Evolutionary conservation across 1,140 invertebrate genomes (phyloP).

Genomic region (Ceratitis capitata): DNA sequence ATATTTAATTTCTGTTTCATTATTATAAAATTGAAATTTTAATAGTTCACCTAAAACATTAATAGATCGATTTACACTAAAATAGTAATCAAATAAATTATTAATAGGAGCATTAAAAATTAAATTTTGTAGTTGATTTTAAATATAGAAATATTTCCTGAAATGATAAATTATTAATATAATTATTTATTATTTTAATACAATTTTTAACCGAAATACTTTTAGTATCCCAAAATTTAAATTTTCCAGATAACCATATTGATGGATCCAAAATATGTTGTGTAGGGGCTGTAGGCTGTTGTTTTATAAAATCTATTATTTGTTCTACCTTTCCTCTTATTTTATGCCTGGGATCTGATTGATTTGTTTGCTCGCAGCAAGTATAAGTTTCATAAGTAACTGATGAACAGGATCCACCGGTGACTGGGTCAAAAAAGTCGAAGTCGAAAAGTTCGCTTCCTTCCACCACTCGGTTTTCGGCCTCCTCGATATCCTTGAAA

Average conservation of each 20-base stretch:
- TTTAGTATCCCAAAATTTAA: background rate
- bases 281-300: background rate
- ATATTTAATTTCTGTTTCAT: background rate
- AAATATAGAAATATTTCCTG: background rate
- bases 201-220: background rate
- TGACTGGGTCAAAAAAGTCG: slow-evolving; percentile 35
- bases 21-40: background rate
- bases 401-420: background rate
- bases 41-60: background rate
- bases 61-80: background rate
- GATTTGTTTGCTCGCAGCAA: background rate
- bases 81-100: background rate
- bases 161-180: background rate
- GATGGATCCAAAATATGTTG: background rate
- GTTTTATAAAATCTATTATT: background rate
- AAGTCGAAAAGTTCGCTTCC: slow-evolving; percentile 19
- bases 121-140: background rate
- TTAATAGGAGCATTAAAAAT: background rate
- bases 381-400: background rate
- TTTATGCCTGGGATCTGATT: background rate
- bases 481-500: slow-evolving; percentile 39
- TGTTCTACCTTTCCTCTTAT: background rate
- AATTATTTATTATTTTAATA: background rate
- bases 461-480: slow-evolving; percentile 43
- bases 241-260: background rate